phyloP scores from a whole-genome alignment of 2,113 vertebrate species.

The Psittacus erithacus region DNA sequence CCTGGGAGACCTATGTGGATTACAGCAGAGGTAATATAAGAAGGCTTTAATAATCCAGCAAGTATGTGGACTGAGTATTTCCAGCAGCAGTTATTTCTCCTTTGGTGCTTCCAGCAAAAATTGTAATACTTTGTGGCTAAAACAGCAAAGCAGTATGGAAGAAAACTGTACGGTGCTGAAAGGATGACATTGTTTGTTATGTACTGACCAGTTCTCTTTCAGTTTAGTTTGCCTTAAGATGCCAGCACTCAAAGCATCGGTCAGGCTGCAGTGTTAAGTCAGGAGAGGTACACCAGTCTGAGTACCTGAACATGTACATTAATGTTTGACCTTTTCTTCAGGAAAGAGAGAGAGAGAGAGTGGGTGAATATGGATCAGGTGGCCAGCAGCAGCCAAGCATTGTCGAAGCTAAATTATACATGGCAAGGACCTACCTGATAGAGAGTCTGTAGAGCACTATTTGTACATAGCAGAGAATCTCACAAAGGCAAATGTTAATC shows the following conservation, averaged over 20 bases:
- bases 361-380: background rate
- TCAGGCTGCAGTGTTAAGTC: background rate
- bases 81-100: background rate
- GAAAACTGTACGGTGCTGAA: background rate
- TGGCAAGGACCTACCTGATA: background rate
- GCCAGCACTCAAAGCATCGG: background rate
- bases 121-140: background rate
- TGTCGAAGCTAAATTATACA: background rate
- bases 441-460: background rate
- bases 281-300: background rate
- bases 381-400: background rate
- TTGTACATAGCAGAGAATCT: background rate
- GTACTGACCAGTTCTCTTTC: background rate
- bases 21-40: background rate
- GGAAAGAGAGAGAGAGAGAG: background rate
- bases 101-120: background rate
- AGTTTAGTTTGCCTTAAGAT: background rate
- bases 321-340: background rate
- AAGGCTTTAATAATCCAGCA: background rate
- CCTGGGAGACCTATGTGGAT: background rate
- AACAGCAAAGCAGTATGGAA: background rate
- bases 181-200: rapidly evolving
- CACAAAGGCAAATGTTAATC: background rate
- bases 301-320: background rate
- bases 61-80: background rate